Percentiles rank a stretch among this genome's conserved stretches.
Conservation (phyloP, 2,113 vertebrate species). For the Brevimyrus niger region DNA sequence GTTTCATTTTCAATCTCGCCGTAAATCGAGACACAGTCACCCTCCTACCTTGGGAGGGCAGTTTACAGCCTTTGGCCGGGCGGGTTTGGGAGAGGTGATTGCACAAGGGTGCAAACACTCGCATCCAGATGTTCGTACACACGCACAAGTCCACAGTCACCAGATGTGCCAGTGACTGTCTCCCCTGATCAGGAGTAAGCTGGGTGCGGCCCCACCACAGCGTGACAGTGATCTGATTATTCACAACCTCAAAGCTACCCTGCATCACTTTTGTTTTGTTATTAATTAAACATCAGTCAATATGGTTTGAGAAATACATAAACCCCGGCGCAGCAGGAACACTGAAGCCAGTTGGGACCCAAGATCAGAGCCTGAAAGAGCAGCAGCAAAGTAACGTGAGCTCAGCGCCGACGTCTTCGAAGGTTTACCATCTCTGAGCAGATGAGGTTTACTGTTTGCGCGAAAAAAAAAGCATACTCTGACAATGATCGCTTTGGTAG, state of each 20-base stretch:
- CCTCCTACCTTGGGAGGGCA: neutral
- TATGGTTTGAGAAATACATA: neutral
- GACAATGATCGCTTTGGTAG: neutral
- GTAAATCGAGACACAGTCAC: neutral
- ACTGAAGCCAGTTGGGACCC: neutral
- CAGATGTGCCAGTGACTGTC: neutral
- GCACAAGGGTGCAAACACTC: neutral
- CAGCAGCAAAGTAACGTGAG: neutral
- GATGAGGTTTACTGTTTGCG: neutral
- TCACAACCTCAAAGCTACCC: neutral
- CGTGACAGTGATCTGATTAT: neutral
- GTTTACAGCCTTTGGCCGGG: neutral
- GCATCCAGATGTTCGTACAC: neutral
- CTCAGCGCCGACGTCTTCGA: neutral
- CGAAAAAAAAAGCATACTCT: neutral
- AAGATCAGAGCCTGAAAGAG: neutral
- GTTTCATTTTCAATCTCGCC: neutral
- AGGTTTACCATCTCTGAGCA: neutral
- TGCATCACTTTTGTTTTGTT: constrained; percentile 1
- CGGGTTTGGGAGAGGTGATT: neutral
- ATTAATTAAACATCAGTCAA: neutral
- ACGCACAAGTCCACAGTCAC: neutral
- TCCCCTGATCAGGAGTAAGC: neutral
- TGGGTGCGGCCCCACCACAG: neutral
- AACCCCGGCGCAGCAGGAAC: neutral